Evolutionary conservation across 2,797 vertebrate genomes (phyloP).

Genomic region (Emydoidea blandingii): DNA sequence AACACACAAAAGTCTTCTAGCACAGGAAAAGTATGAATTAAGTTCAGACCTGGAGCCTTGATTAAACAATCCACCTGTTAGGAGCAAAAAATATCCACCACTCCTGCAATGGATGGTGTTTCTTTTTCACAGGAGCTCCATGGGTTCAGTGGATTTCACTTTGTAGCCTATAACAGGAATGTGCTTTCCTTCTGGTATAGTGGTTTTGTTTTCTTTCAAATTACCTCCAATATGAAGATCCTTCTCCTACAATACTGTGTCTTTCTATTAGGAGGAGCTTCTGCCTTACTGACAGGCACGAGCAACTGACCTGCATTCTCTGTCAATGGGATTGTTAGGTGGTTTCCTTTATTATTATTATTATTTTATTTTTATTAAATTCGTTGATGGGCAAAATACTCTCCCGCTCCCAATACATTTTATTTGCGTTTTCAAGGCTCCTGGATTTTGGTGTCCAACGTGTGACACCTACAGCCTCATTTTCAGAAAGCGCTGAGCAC

Average conservation of each 20-base stretch:
- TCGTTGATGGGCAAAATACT: neutral
- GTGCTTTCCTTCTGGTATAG: fast-evolving
- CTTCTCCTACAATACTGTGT: neutral
- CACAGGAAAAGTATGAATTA: neutral
- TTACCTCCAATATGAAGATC: neutral
- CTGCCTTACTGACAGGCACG: neutral
- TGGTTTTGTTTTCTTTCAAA: fast-evolving
- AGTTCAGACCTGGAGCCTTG: neutral
- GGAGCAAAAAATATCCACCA: neutral
- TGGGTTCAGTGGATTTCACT: neutral
- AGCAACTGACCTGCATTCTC: neutral
- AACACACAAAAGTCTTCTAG: neutral
- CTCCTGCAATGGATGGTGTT: neutral
- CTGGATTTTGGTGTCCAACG: neutral
- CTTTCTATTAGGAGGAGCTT: neutral
- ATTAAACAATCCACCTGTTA: neutral
- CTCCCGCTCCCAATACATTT: neutral
- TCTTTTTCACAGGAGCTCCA: neutral
- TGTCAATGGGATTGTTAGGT: neutral
- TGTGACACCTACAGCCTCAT: neutral
- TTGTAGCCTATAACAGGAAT: neutral
- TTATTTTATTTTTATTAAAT: neutral
- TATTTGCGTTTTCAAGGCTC: neutral
- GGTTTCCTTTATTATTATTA: neutral
- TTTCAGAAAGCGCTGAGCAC: neutral